These are phyloP conservation scores for Cliona cf. orientalis DNA, from an alignment of 37 sponge, comb jelly and placozoan genomes.

Conservation along the genomic window DNA sequence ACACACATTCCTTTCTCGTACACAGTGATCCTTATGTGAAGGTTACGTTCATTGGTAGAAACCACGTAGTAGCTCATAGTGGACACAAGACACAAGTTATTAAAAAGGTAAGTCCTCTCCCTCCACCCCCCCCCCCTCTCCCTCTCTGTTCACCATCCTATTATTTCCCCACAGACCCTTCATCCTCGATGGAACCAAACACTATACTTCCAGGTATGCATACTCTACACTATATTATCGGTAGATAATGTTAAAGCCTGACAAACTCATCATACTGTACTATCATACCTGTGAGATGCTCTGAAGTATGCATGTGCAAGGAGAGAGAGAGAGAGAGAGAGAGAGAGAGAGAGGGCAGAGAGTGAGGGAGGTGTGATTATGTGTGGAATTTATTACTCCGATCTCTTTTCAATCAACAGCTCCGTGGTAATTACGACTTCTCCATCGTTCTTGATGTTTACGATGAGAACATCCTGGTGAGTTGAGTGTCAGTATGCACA, in stretches of 20 bases:
- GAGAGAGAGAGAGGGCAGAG: too few relatives aligned
- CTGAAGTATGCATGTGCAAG: background rate
- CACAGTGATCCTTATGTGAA: conserved; percentile 72
- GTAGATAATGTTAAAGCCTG: background rate
- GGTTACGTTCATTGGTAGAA: background rate
- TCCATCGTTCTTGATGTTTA: conserved; percentile 50
- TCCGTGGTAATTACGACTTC: conserved; percentile 6
- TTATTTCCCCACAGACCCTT: conserved; percentile 42
- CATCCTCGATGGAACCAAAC: conserved; percentile 56
- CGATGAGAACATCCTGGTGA: conserved; percentile 69
- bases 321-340: too few relatives aligned
- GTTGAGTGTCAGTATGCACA: background rate
- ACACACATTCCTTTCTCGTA: background rate
- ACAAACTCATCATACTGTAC: background rate
- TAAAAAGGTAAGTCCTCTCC: conserved; percentile 39
- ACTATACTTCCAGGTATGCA: conserved; percentile 47
- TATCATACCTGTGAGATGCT: background rate
- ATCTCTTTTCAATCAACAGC: conserved; percentile 9
- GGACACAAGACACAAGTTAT: conserved; percentile 17
- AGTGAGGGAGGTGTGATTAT: too few relatives aligned
- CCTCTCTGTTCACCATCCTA: background rate
- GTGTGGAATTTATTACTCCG: background rate
- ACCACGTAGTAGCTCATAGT: background rate
- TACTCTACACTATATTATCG: background rate
- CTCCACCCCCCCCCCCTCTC: background rate